Evolutionary conservation across 2,113 vertebrate species (phyloP), one percentile per base, ranked within the genome.

Genomic region (Plectropomus leopardus): DNA sequence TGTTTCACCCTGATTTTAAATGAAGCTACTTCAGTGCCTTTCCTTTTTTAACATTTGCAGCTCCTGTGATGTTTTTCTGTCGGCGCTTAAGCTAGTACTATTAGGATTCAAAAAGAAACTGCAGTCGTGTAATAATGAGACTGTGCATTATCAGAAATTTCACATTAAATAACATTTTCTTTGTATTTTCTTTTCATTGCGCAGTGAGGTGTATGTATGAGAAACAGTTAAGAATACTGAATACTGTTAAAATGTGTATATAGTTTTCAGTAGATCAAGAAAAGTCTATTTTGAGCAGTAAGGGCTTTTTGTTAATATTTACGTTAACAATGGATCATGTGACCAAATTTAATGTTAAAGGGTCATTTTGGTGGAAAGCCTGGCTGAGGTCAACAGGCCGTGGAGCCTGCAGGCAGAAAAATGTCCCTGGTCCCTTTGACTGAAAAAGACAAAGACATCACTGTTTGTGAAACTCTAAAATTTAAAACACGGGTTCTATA

Each of bases 361-460:
- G 10, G 23, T 13, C 7, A 44, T 44, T 28, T 30, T 4, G 11
- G 10, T 5, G 4, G 24, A 55, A 28, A 54, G 48, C n/a, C n/a
- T 19, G 23, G 26, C 23, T 0, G 8, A 59, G 42, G 26, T 73
- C 30, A 1, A 59, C 15, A 34, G 26, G 11, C 7, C 3, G 19
- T 26, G 8, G n/a, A 60, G 54, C 47, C 76, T 54, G 48, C 47
- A 45, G 57, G 36, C 57, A 71, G 15, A 59, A 72, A 4, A 59
- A 1, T 6, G 34, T 17, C 59, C 26, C 5, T 19, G 23, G 32
- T 7, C 15, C n/a, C 11, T 71, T 16, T 36, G 16, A 55, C 11
- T 54, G 4, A 24, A 50, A 61, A 7, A 64, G 16, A 79, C 76
- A 72, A 72, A 48, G 19, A 40, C 28, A 30, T 24, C 13, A 30